Evolutionary conservation across 2,797 vertebrate species (phyloP), one percentile per base, ranked within the genome.

Genomic region (Emys orbicularis): DNA sequence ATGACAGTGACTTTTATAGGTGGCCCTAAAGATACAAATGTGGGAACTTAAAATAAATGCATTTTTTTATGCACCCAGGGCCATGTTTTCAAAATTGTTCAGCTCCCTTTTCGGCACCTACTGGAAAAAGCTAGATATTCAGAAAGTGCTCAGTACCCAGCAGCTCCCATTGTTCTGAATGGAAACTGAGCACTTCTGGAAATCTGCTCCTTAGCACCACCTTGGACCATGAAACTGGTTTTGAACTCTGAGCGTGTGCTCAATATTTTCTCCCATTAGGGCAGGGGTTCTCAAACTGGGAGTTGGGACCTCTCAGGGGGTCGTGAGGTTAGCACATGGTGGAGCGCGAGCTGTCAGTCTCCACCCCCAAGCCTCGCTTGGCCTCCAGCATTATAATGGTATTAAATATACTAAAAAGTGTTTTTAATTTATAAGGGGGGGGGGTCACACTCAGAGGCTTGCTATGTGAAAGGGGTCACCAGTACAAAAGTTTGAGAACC

Each of bases 101-200:
- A 79, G 47, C 13, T 90, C 76, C 37, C 49, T 29, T 0, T 79
- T 81, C 83, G 89, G 5, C n/a, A 68, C 74, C 21, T 79, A 81
- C 57, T 13, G 59, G 49, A 89, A 88, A 89, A 0, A 0, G 56
- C 56, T 83, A 0, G 27, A 29, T 0, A 0, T 90, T 92, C 89
- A 77, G 93, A 94, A 87, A 37, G 74, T 77, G 91, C 19, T 37
- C 7, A 82, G 37, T 12, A 77, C 34, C 29, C 65, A 82, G 84
- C 16, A 8, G 87, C 84, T 92, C 85, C 82, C 4, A 1, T 49
- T 47, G 47, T 74, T 83, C 34, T 16, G 89, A 94, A 79, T 29
- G n/a, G 44, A 29, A 88, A 81, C 49, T 50, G 65, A 93, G 57
- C 68, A 53, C 79, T 93, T 92, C 59, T n/a, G 59, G 81, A 79